Evolutionary conservation across 2,797 vertebrate genomes (phyloP).

Genomic region (Smutsia temminckii): DNA sequence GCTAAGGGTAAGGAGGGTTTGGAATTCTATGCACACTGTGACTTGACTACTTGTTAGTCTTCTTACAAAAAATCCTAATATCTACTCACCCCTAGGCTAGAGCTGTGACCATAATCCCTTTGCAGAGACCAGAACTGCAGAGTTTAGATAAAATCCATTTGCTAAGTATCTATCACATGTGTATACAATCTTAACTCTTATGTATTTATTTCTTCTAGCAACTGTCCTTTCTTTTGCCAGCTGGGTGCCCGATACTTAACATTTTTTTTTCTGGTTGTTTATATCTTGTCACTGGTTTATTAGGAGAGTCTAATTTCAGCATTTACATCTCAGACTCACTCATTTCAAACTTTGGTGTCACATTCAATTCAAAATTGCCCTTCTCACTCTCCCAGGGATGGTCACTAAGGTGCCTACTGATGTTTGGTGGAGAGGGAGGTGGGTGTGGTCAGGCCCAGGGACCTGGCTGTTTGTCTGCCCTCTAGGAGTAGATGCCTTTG

Average conservation of each 20-base stretch:
- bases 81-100: neutral
- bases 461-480: neutral
- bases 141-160: neutral
- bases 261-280: neutral
- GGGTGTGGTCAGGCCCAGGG: neutral
- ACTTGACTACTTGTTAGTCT: neutral
- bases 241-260: neutral
- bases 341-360: neutral
- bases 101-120: neutral
- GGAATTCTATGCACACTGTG: neutral
- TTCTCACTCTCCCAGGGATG: neutral
- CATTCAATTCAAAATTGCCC: neutral
- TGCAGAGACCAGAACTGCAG: neutral
- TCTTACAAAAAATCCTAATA: neutral
- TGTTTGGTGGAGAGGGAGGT: neutral
- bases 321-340: neutral
- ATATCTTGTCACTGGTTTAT: neutral
- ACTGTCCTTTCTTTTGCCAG: neutral
- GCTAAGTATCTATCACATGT: neutral
- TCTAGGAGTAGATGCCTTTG: neutral
- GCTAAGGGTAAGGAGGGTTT: neutral
- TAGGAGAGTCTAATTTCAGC: neutral
- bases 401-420: neutral
- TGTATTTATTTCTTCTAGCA: neutral
- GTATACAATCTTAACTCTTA: neutral